A percentile compares a stretch with the other conserved stretches of the same genome.
phyloP scores from a whole-genome alignment of 1,140 invertebrate genomes.

The Panagrolaimus sp. region DNA sequence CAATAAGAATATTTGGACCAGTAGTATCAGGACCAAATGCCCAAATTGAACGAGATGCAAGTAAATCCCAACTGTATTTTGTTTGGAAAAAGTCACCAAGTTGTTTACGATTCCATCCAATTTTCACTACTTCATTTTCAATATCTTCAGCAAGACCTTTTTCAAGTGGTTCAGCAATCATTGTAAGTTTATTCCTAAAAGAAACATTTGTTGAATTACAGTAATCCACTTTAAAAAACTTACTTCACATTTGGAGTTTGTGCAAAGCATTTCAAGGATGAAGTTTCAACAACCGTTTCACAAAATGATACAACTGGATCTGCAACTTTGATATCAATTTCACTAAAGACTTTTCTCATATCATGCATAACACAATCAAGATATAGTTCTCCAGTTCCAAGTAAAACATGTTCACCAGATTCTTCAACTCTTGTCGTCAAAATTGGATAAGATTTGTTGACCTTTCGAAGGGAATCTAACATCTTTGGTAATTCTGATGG shows the following conservation, averaged over 20 bases:
- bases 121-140: conserved; percentile 91
- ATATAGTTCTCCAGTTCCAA: conserved; percentile 95
- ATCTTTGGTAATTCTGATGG: conserved; percentile 98
- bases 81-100: conserved; percentile 99
- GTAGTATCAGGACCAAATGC: conserved; percentile 89
- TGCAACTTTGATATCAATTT: conserved; percentile 74
- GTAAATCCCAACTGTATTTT: conserved; percentile 98
- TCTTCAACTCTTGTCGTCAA: conserved; percentile 93
- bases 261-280: conserved; percentile 96
- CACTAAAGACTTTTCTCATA: conserved; percentile 70
- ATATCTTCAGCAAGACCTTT: conserved; percentile 97
- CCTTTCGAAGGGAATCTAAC: conserved; percentile 94
- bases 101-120: conserved; percentile 87
- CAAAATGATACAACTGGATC: conserved; percentile 98
- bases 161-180: conserved; percentile 97
- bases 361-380: conserved; percentile 99
- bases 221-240: conserved; percentile 26
- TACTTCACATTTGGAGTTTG: conserved; percentile 95
- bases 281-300: conserved; percentile 98
- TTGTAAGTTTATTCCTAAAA: conserved; percentile 84
- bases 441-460: conserved; percentile 97
- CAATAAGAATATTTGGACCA: conserved; percentile 95
- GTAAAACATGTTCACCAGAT: conserved; percentile 93
- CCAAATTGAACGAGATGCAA: conserved; percentile 97
- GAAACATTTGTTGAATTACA: conserved; percentile 6